phyloP scores from a whole-genome alignment of 2,113 vertebrate genomes.

The Spheniscus mendiculus region DNA sequence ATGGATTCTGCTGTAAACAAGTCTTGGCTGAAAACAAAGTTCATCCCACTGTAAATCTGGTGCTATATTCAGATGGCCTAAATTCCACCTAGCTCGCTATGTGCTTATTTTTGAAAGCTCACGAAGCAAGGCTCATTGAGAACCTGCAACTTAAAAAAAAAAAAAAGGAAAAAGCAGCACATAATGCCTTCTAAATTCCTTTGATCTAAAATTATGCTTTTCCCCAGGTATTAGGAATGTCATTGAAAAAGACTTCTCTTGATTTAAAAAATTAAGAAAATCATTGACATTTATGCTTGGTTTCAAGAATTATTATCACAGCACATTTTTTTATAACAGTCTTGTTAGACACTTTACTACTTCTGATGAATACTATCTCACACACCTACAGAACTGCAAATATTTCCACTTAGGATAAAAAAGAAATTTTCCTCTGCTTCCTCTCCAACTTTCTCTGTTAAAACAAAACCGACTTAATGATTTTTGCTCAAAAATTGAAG shows the following conservation, averaged over 20 bases:
- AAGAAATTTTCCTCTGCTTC: background rate
- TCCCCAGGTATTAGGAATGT: background rate
- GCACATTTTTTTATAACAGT: background rate
- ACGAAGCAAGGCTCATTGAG: background rate
- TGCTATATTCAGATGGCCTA: background rate
- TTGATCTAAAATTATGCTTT: background rate
- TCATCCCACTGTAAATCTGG: background rate
- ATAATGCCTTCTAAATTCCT: background rate
- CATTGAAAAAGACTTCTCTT: background rate
- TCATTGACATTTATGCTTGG: background rate
- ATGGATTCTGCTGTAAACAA: background rate
- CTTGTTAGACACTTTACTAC: background rate
- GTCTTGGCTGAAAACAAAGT: background rate
- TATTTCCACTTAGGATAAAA: background rate
- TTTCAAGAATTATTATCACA: background rate
- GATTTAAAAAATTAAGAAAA: background rate
- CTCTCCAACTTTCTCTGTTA: background rate
- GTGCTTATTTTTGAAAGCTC: background rate
- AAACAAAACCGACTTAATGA: background rate
- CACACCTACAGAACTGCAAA: background rate
- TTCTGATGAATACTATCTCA: background rate
- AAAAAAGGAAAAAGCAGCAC: rapidly evolving
- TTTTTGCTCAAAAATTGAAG: background rate
- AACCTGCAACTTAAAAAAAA: background rate
- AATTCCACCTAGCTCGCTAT: background rate